Evolutionary conservation across 2,113 vertebrate species (phyloP).

Genomic region (Pipra filicauda): DNA sequence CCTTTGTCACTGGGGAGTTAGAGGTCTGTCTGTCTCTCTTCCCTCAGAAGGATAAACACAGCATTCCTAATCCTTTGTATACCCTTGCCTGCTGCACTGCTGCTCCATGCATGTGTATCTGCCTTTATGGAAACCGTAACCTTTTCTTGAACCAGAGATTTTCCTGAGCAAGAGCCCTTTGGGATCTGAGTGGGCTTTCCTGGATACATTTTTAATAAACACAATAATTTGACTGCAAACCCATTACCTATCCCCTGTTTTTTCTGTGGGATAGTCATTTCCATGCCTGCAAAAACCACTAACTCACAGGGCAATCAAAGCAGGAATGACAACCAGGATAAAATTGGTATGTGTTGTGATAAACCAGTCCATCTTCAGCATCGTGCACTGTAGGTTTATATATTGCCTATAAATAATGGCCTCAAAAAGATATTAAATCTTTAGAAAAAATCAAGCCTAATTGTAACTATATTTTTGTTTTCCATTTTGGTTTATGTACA

Average conservation of each 20-base stretch:
- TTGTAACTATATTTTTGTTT: conserved; percentile 69
- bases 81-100: not conserved
- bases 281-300: conserved; percentile 15
- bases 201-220: conserved; percentile 61
- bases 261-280: conserved; percentile 2
- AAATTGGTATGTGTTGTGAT: not conserved
- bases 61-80: not conserved
- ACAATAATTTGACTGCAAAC: conserved; percentile 35
- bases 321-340: conserved; percentile 20
- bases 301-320: conserved; percentile 48
- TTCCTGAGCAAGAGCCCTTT: conserved; percentile 36
- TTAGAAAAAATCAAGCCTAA: conserved; percentile 52
- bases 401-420: conserved; percentile 53
- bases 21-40: not conserved
- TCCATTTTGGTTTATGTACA: conserved; percentile 65
- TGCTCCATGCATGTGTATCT: not conserved
- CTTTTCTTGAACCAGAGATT: conserved; percentile 45
- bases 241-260: conserved; percentile 13
- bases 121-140: conserved; percentile 35
- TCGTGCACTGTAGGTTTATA: not conserved
- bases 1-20: not conserved
- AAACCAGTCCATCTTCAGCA: not conserved
- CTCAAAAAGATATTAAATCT: conserved; percentile 24
- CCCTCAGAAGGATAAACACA: not conserved
- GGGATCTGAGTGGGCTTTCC: conserved; percentile 38